Percentiles rank a stretch among this genome's conserved stretches.
Evolutionary conservation across 2,797 vertebrate genomes (phyloP).

Genomic region (Takifugu rubripes): DNA sequence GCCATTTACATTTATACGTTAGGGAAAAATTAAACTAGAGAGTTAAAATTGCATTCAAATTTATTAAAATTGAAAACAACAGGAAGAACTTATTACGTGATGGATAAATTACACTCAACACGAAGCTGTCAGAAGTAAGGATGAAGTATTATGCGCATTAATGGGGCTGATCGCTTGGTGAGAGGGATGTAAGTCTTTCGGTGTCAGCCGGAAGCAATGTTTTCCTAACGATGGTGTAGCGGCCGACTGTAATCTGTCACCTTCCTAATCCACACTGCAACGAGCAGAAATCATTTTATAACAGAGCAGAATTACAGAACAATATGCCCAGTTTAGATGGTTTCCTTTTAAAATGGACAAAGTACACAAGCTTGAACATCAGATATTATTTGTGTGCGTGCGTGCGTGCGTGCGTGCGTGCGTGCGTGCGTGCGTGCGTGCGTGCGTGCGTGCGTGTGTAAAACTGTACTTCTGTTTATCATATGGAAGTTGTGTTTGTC

Average conservation of each 20-base stretch:
- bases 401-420: too few species aligned
- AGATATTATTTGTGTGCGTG: background rate
- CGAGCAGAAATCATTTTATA: slow-evolving; percentile 54
- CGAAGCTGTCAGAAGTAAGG: slow-evolving; percentile 21
- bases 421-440: background rate
- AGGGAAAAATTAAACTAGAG: too few species aligned
- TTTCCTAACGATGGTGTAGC: slow-evolving; percentile 58
- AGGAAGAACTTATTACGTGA: too few species aligned
- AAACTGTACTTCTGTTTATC: slow-evolving; percentile 13
- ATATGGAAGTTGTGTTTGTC: slow-evolving; percentile 29
- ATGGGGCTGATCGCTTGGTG: slow-evolving; percentile 3
- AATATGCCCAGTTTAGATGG: background rate
- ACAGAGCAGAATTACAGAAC: slow-evolving; percentile 11
- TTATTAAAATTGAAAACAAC: background rate
- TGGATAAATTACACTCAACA: background rate
- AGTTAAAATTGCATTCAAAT: too few species aligned
- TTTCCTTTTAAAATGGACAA: background rate
- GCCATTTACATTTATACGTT: too few species aligned
- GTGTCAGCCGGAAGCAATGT: slow-evolving; percentile 52
- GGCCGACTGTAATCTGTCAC: slow-evolving; percentile 65
- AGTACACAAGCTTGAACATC: background rate
- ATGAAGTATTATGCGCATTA: slow-evolving; percentile 3
- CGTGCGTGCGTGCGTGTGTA: slow-evolving; percentile 6
- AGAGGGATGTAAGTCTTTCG: slow-evolving; percentile 41
- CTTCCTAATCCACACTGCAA: slow-evolving; percentile 63